Evolutionary conservation across 2,797 vertebrate species (phyloP).

Genomic region (Allobates femoralis): DNA sequence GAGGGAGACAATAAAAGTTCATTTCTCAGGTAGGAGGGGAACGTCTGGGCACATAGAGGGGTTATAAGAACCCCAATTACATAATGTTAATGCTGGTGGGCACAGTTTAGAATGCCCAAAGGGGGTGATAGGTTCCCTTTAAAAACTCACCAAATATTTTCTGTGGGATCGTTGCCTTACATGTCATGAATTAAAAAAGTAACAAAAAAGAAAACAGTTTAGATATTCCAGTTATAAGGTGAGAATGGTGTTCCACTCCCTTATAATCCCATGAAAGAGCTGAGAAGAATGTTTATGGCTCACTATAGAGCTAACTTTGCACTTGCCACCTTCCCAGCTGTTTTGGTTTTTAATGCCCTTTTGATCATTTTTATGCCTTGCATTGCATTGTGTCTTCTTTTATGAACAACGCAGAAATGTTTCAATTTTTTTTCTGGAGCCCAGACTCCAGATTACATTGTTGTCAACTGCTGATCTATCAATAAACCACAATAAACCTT

Average conservation of each 20-base stretch:
- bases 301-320: conserved; percentile 10
- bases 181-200: background rate
- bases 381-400: conserved; percentile 40
- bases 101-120: too few relatives aligned
- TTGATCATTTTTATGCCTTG: conserved; percentile 52
- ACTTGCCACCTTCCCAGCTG: conserved; percentile 48
- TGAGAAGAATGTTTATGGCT: conserved; percentile 23
- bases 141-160: too few relatives aligned
- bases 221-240: background rate
- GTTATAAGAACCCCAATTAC: too few relatives aligned
- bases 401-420: conserved; percentile 46
- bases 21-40: too few relatives aligned
- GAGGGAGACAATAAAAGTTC: too few relatives aligned
- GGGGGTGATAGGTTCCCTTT: too few relatives aligned
- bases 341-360: conserved; percentile 48
- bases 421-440: conserved; percentile 29
- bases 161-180: too few relatives aligned
- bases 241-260: background rate
- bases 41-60: too few relatives aligned
- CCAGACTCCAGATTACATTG: conserved; percentile 36
- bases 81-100: too few relatives aligned
- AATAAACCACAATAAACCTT: conserved; percentile 50
- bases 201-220: background rate
- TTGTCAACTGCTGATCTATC: conserved; percentile 36
- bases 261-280: background rate